Conservation (phyloP, 1,140 invertebrate genomes). For the silkworm (Bombyx mori) region DNA sequence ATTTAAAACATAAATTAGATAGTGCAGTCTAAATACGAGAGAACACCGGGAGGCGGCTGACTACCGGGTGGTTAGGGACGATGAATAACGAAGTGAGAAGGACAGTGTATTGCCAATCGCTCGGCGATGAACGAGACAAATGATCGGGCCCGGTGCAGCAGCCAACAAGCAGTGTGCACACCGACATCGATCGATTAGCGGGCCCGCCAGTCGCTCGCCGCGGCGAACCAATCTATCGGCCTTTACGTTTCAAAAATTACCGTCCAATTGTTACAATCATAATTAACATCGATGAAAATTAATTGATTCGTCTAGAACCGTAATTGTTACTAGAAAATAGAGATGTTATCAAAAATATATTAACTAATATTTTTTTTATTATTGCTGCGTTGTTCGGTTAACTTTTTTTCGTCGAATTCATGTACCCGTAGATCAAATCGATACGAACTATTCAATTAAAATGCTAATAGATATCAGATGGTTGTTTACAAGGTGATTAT, state of each 20-base stretch:
- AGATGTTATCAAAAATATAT: too few species aligned
- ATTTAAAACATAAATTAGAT: slow-evolving; percentile 68
- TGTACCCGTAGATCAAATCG: too few species aligned
- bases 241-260: slow-evolving; percentile 49
- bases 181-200: slow-evolving; percentile 64
- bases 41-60: slow-evolving; percentile 49
- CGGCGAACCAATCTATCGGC: slow-evolving; percentile 53
- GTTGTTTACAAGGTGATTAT: slow-evolving; percentile 4
- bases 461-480: too few species aligned
- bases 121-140: slow-evolving; percentile 39
- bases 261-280: slow-evolving; percentile 45
- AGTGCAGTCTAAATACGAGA: slow-evolving; percentile 62
- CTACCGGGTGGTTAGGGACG: slow-evolving; percentile 63
- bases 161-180: slow-evolving; percentile 51
- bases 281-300: slow-evolving; percentile 12
- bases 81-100: slow-evolving; percentile 56
- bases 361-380: too few species aligned
- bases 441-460: too few species aligned
- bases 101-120: slow-evolving; percentile 38
- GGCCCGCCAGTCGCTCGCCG: slow-evolving; percentile 36
- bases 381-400: too few species aligned
- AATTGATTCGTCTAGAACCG: neutral
- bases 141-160: slow-evolving; percentile 44
- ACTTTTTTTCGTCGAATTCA: too few species aligned
- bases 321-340: slow-evolving; percentile 1